These are phyloP conservation scores for Epiblema foenella DNA, from an alignment of 2,888 invertebrate genomes.

Conservation along the genomic window DNA sequence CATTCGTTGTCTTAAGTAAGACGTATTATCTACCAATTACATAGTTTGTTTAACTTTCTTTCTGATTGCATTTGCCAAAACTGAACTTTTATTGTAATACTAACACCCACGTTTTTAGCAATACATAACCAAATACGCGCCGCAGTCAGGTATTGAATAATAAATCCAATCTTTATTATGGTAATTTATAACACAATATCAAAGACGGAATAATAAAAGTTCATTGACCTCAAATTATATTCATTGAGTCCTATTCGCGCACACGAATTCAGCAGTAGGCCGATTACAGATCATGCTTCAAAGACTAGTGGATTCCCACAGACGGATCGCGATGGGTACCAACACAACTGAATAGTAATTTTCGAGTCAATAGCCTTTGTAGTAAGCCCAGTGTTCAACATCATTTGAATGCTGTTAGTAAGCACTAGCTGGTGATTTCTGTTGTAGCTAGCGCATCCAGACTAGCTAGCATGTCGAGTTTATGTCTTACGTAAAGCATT, in stretches of 20 bases:
- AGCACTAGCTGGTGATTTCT: slow-evolving; percentile 2
- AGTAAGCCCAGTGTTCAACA: background rate
- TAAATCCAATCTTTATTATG: no score
- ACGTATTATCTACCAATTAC: no score
- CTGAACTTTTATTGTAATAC: no score
- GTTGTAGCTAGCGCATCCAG: background rate
- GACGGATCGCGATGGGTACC: slow-evolving; percentile 45
- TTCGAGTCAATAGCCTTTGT: slow-evolving; percentile 21
- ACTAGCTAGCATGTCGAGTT: background rate
- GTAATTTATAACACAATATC: background rate
- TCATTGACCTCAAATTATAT: slow-evolving; percentile 8
- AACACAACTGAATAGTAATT: slow-evolving; percentile 46
- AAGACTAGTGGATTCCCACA: slow-evolving; percentile 11
- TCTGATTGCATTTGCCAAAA: no score
- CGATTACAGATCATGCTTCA: slow-evolving; percentile 62
- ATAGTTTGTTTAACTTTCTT: no score
- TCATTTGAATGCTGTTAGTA: slow-evolving; percentile 18
- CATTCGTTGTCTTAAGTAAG: no score
- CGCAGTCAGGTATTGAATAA: no score
- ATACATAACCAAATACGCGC: no score
- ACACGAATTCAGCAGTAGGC: slow-evolving; percentile 53
- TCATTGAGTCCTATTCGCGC: slow-evolving; percentile 47
- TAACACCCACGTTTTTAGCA: no score
- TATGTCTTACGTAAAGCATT: no score
- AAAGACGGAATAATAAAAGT: slow-evolving; percentile 3